phyloP scores from a whole-genome alignment of 2,888 invertebrate genomes.

The Erannis defoliaria region DNA sequence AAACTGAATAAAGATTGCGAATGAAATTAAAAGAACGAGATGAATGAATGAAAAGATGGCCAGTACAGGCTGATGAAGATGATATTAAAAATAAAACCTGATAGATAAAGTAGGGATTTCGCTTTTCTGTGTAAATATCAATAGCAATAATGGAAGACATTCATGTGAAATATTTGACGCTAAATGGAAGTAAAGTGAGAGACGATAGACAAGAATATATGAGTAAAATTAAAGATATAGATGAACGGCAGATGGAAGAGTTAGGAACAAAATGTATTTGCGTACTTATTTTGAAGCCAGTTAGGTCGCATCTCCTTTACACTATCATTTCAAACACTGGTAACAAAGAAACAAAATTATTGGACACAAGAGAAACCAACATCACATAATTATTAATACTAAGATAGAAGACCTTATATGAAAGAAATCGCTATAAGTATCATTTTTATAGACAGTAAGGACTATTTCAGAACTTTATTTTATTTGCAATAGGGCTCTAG shows the following conservation, averaged over 20 bases:
- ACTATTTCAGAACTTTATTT: too few relatives aligned
- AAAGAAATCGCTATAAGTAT: too few relatives aligned
- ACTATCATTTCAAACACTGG: constrained; percentile 80
- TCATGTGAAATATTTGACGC: too few relatives aligned
- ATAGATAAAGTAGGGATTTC: too few relatives aligned
- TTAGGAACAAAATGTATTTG: constrained; percentile 76
- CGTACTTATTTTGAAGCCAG: constrained; percentile 80
- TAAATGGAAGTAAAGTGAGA: constrained; percentile 2
- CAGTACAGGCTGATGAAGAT: not conserved
- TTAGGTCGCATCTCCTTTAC: constrained; percentile 75
- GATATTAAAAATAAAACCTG: not conserved
- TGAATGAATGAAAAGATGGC: not conserved
- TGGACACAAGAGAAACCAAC: not conserved
- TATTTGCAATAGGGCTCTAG: too few relatives aligned
- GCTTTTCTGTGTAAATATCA: too few relatives aligned
- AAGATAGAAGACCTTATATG: too few relatives aligned
- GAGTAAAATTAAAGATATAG: constrained; percentile 7
- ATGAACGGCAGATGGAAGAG: constrained; percentile 37
- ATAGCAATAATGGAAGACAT: too few relatives aligned
- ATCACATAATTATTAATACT: not conserved
- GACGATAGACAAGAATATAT: constrained; percentile 5
- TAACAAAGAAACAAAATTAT: constrained; percentile 72
- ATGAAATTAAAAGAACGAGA: not conserved
- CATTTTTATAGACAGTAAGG: too few relatives aligned
- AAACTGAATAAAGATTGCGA: not conserved